Percentiles rank a stretch among this genome's conserved stretches.
Evolutionary conservation across 2,888 invertebrate species (phyloP).

Genomic region (Hedya salicella): DNA sequence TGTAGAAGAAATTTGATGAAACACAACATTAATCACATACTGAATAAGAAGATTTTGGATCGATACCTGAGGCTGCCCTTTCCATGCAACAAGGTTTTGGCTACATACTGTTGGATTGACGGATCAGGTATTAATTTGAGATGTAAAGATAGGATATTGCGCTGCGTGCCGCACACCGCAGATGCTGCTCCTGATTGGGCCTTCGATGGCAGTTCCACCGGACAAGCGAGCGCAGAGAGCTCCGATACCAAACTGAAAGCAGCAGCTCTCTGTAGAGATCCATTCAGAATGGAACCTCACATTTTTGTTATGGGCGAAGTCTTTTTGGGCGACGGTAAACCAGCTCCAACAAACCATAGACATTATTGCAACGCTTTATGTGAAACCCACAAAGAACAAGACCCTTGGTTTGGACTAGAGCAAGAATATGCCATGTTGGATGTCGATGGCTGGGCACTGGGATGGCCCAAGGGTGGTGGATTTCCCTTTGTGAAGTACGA

Average conservation of each 20-base stretch:
- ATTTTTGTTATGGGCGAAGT: slow-evolving; percentile 94
- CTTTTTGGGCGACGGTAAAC: slow-evolving; percentile 88
- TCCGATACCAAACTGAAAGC: slow-evolving; percentile 96
- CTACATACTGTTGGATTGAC: slow-evolving; percentile 92
- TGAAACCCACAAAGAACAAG: slow-evolving; percentile 86
- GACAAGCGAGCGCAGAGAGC: slow-evolving; percentile 91
- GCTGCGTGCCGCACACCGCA: slow-evolving; percentile 85
- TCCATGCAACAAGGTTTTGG: slow-evolving; percentile 86
- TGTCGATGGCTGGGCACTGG: slow-evolving; percentile 94
- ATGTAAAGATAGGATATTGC: slow-evolving; percentile 88
- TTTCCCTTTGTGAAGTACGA: slow-evolving; percentile 96
- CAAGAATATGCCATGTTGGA: slow-evolving; percentile 96
- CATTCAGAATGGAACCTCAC: slow-evolving; percentile 95
- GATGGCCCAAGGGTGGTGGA: slow-evolving; percentile 97
- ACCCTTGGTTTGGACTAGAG: slow-evolving; percentile 97
- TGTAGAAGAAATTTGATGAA: slow-evolving; percentile 63
- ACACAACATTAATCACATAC: slow-evolving; percentile 75
- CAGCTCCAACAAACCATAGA: slow-evolving; percentile 90
- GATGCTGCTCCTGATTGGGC: slow-evolving; percentile 91
- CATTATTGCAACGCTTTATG: slow-evolving; percentile 88
- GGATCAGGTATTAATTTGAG: slow-evolving; percentile 90
- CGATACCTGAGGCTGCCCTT: slow-evolving; percentile 84
- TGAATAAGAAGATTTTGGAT: slow-evolving; percentile 79
- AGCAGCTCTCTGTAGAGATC: slow-evolving; percentile 94
- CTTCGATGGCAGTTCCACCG: slow-evolving; percentile 96